These are phyloP conservation scores for Caenorhabditis latens DNA, from an alignment of 1,140 invertebrate genomes.

Conservation along the genomic window DNA sequence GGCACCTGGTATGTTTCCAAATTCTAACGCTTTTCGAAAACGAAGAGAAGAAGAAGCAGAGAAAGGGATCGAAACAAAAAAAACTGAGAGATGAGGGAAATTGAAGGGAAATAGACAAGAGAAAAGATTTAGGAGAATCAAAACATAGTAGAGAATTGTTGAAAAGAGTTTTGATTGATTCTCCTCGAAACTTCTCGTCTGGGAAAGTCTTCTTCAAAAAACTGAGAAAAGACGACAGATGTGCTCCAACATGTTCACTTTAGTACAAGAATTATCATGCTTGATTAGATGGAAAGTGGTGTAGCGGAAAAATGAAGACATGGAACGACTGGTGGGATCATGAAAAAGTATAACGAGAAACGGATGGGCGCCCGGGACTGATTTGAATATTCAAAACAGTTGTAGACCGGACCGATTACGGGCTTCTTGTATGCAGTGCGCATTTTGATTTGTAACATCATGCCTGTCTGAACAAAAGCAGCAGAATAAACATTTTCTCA, in stretches of 20 bases:
- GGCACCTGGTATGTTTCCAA: not conserved
- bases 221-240: not conserved
- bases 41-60: not conserved
- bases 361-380: slow-evolving; percentile 7
- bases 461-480: slow-evolving; percentile 46
- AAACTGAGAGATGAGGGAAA: not conserved
- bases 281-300: not conserved
- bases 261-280: slow-evolving; percentile 6
- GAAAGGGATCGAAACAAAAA: not conserved
- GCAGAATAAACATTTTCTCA: slow-evolving; percentile 53
- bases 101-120: not conserved
- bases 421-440: slow-evolving; percentile 16
- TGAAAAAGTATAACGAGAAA: slow-evolving; percentile 5
- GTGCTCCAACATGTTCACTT: not conserved
- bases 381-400: slow-evolving; percentile 56
- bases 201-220: not conserved
- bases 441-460: slow-evolving; percentile 54
- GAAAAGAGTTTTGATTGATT: not conserved
- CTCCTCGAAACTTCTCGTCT: too few relatives aligned
- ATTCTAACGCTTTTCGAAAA: not conserved
- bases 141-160: not conserved
- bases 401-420: slow-evolving; percentile 42
- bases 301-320: slow-evolving; percentile 28
- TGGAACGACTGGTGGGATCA: not conserved
- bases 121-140: not conserved